Evolutionary conservation across 2,797 vertebrate genomes (phyloP).

Genomic region (Echeneis naucrates): DNA sequence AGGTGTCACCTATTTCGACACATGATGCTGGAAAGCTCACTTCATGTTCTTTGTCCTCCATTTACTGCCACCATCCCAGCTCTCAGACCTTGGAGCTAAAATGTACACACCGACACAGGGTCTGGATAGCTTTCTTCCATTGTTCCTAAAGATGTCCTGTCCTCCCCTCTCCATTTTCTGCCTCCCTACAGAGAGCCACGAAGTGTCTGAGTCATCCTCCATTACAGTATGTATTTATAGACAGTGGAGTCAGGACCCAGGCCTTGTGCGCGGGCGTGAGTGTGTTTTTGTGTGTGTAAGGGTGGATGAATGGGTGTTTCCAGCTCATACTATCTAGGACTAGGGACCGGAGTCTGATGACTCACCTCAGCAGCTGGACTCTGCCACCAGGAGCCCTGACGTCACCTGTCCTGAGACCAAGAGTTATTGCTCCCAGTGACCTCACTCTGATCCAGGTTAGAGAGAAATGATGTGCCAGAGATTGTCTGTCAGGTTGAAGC

Average conservation of each 20-base stretch:
- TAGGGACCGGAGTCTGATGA: slow-evolving; percentile 62
- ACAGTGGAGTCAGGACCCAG: slow-evolving; percentile 72
- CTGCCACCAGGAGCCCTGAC: slow-evolving; percentile 62
- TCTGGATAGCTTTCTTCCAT: slow-evolving; percentile 36
- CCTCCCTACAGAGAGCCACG: slow-evolving; percentile 58
- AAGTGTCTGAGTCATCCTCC: slow-evolving; percentile 78
- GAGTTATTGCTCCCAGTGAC: slow-evolving; percentile 66
- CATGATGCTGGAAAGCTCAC: neutral
- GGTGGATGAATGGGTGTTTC: slow-evolving; percentile 44
- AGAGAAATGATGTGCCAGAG: slow-evolving; percentile 40
- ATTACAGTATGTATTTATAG: slow-evolving; percentile 81
- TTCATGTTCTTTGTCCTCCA: slow-evolving; percentile 54
- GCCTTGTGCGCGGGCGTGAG: slow-evolving; percentile 35
- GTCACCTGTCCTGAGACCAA: slow-evolving; percentile 65
- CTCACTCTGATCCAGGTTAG: slow-evolving; percentile 56
- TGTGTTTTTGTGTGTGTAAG: slow-evolving; percentile 33
- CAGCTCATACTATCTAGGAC: slow-evolving; percentile 62
- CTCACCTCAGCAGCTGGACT: slow-evolving; percentile 67
- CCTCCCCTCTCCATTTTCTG: slow-evolving; percentile 57
- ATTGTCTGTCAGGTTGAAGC: slow-evolving; percentile 49
- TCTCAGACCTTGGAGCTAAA: slow-evolving; percentile 26
- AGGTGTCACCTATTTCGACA: slow-evolving; percentile 1
- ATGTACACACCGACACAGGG: slow-evolving; percentile 22
- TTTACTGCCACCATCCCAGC: slow-evolving; percentile 37
- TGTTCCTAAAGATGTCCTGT: slow-evolving; percentile 49